phyloP scores from a whole-genome alignment of 2,797 vertebrate genomes.

The Alectoris magna region DNA sequence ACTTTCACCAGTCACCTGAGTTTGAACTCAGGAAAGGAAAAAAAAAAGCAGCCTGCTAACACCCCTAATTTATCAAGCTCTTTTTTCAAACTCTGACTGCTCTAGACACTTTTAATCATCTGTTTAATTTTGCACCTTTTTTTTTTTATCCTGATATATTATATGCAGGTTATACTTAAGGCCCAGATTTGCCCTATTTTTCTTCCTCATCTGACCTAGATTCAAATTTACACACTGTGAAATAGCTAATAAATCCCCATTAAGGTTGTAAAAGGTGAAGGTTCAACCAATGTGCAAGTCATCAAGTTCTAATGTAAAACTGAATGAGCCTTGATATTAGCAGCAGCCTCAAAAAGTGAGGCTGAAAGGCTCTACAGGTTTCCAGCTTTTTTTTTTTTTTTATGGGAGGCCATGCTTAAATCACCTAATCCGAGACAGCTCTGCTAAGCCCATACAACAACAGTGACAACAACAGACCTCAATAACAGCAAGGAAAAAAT shows the following conservation, averaged over 20 bases:
- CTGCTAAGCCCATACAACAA: neutral
- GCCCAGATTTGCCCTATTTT: conserved; percentile 77
- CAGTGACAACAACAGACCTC: conserved; percentile 21
- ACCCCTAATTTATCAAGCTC: conserved; percentile 71
- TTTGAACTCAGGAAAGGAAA: conserved; percentile 47
- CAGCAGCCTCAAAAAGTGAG: conserved; percentile 68
- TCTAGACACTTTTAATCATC: conserved; percentile 75
- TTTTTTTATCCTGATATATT: conserved; percentile 68
- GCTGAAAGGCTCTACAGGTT: conserved; percentile 62
- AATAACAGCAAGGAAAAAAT: neutral
- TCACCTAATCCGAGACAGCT: conserved; percentile 36
- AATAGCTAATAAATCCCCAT: conserved; percentile 85
- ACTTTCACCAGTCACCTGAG: conserved; percentile 62
- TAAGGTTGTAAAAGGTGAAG: conserved; percentile 84
- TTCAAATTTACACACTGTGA: conserved; percentile 85
- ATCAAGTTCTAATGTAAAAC: conserved; percentile 83
- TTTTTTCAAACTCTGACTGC: conserved; percentile 63
- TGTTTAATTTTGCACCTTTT: conserved; percentile 76
- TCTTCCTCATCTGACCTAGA: conserved; percentile 81
- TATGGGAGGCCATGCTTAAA: conserved; percentile 29
- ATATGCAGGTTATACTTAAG: conserved; percentile 76
- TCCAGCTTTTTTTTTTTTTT: conserved; percentile 67
- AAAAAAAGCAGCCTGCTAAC: neutral
- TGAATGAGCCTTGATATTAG: conserved; percentile 82
- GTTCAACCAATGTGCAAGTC: conserved; percentile 80